Conservation (phyloP, 2,888 invertebrate genomes). For the Encarsia formosa region DNA sequence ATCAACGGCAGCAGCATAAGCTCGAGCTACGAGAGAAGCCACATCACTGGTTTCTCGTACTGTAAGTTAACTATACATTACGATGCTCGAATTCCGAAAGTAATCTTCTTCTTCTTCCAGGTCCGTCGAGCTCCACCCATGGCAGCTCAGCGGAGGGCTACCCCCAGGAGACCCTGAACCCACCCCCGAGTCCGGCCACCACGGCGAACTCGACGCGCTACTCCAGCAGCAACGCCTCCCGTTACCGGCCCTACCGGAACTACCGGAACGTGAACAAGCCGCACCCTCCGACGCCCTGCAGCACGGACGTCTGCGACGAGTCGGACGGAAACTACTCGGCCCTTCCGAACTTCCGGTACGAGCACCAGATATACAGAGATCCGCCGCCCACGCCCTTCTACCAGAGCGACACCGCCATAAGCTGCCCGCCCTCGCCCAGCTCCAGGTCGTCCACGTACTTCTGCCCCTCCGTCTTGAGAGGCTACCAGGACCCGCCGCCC, state of each 20-base stretch:
- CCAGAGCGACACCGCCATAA: constrained; percentile 65
- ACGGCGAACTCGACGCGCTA: constrained; percentile 60
- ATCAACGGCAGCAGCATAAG: constrained; percentile 61
- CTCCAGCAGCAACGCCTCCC: constrained; percentile 57
- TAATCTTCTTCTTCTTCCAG: constrained; percentile 33
- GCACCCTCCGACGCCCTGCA: constrained; percentile 92
- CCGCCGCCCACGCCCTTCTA: constrained; percentile 75
- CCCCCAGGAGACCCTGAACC: constrained; percentile 83
- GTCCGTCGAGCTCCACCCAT: constrained; percentile 66
- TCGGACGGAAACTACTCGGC: constrained; percentile 70
- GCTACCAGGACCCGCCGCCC: too few relatives aligned
- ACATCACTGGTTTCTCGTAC: constrained; percentile 58
- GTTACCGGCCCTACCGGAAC: constrained; percentile 72
- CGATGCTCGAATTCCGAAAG: constrained; percentile 11
- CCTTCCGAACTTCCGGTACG: constrained; percentile 54
- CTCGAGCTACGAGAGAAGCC: constrained; percentile 67
- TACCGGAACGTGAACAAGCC: constrained; percentile 75
- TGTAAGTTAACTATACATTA: constrained; percentile 15
- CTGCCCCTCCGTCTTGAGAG: constrained; percentile 71
- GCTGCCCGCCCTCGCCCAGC: constrained; percentile 62
- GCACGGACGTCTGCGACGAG: constrained; percentile 90
- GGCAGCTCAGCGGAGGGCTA: constrained; percentile 61
- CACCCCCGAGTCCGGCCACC: constrained; percentile 85
- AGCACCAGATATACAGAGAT: constrained; percentile 57
- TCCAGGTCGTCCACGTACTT: constrained; percentile 76